A percentile compares a stretch with the other conserved stretches of the same genome.
phyloP scores from a whole-genome alignment of 2,113 vertebrate species.

The Peucedramus taeniatus region DNA sequence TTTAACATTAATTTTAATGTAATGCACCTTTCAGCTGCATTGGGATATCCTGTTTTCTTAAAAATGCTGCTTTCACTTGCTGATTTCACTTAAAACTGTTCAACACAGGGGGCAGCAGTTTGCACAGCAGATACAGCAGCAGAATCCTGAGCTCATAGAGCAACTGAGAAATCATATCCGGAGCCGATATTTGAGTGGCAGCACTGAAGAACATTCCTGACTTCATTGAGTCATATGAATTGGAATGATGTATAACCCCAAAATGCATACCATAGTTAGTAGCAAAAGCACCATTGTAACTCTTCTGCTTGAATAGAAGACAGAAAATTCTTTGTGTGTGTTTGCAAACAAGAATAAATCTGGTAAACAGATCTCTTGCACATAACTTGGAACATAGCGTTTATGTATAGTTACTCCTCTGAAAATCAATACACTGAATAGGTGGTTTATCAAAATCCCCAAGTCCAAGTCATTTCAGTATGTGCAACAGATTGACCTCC shows the following conservation, averaged over 20 bases:
- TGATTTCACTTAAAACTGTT: constrained; percentile 30
- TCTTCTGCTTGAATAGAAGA: constrained; percentile 67
- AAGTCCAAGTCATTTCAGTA: background rate
- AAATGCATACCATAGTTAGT: constrained; percentile 65
- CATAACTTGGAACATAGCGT: constrained; percentile 63
- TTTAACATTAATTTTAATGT: background rate
- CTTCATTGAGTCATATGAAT: background rate
- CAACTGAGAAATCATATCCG: constrained; percentile 95
- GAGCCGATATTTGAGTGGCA: constrained; percentile 93
- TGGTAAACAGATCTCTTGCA: constrained; percentile 71
- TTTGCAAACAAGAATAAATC: constrained; percentile 65
- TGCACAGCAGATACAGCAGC: constrained; percentile 98
- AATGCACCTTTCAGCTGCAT: background rate
- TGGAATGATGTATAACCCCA: constrained; percentile 21
- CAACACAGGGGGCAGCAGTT: constrained; percentile 91
- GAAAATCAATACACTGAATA: constrained; percentile 47
- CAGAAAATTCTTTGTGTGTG: constrained; percentile 58
- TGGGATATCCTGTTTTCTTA: background rate
- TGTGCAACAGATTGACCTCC: constrained; percentile 36
- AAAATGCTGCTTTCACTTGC: background rate
- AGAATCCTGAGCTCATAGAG: constrained; percentile 97
- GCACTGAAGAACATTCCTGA: constrained; percentile 94
- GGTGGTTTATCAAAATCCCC: constrained; percentile 46
- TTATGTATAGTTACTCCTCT: constrained; percentile 56
- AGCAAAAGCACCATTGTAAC: constrained; percentile 66